Evolutionary conservation across 2,888 invertebrate genomes (phyloP).

Genomic region (Anaspis maculata): DNA sequence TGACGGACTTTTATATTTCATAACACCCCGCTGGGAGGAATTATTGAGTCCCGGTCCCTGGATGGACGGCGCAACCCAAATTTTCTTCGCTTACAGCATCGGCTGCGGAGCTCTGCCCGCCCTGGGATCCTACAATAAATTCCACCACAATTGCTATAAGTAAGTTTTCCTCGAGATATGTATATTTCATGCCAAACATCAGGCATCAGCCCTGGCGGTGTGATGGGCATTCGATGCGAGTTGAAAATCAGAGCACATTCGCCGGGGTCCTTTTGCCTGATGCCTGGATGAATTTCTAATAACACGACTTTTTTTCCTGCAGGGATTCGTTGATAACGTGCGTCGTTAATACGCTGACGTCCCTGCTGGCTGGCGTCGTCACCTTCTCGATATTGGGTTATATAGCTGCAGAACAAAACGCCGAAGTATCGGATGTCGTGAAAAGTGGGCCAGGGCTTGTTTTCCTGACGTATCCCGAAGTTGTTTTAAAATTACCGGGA

Average conservation of each 20-base stretch:
- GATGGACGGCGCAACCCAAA: conserved; percentile 71
- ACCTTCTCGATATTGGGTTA: conserved; percentile 70
- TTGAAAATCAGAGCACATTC: conserved; percentile 1
- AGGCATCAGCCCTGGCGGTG: too few relatives aligned
- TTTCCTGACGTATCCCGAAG: conserved; percentile 68
- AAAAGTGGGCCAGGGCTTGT: conserved; percentile 64
- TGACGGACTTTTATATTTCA: conserved; percentile 57
- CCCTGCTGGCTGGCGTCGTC: conserved; percentile 65
- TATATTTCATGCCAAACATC: too few relatives aligned
- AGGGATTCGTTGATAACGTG: conserved; percentile 67
- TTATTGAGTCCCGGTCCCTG: conserved; percentile 50
- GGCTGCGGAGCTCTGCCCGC: conserved; percentile 69
- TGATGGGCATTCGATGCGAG: too few relatives aligned
- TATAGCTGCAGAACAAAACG: conserved; percentile 49
- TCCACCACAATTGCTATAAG: conserved; percentile 69
- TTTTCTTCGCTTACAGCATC: conserved; percentile 71
- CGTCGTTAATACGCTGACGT: conserved; percentile 62
- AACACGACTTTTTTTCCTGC: conserved; percentile 16
- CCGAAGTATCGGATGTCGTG: conserved; percentile 46
- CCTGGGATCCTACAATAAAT: conserved; percentile 66
- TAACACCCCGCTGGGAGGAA: conserved; percentile 54
- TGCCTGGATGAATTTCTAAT: conserved; percentile 2
- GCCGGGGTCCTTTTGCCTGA: not conserved
- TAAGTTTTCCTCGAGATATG: too few relatives aligned
- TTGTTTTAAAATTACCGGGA: conserved; percentile 62